Base-by-base conservation (phyloP, 2,113 vertebrate genomes). In the Dendropsophus ebraccatus region DNA sequence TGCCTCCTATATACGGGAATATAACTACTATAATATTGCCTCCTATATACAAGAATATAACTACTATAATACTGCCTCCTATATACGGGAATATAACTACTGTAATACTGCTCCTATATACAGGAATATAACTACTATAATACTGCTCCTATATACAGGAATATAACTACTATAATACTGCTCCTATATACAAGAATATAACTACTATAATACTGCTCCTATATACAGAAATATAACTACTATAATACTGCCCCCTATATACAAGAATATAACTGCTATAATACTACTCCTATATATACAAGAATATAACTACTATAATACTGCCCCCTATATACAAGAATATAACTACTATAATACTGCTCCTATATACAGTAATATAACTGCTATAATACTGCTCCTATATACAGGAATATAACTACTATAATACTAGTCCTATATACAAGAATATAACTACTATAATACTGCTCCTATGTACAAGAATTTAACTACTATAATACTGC, bases 101-200 rank as follows among this genome's bases (percentile, higher is more conserved):
- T 62, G 28, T 62, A 62, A 62, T 25, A 62, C 58, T 62, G 58
- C 60, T 16, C 60, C 25, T 65, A 65, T 65, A 25, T 65, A 65
- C 60, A 65, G 30, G 56, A 65, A 65, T 65, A 65, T 30, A 65
- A 65, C 60, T 65, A 28, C n/a, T 65, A 65, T 65, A 65, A 65
- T 30, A 28, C 60, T 65, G 60, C 25, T 16, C 60, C 60, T 65
- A 65, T 65, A 11, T 65, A 65, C 60, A 65, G 30, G 60, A 65
- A 65, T 65, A 65, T 65, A 30, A 30, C 60, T 65, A 65, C 60
- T 65, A 65, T 65, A 65, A 65, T 28, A 30, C 60, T 65, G 12
- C 60, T 8, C 60, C 25, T 28, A 65, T 65, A 11, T 65, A 30
- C 60, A 65, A 65, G 25, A 65, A 65, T 65, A 30, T 65, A 30